phyloP scores from a whole-genome alignment of 2,797 vertebrate species.

The Macrochelys suwanniensis region DNA sequence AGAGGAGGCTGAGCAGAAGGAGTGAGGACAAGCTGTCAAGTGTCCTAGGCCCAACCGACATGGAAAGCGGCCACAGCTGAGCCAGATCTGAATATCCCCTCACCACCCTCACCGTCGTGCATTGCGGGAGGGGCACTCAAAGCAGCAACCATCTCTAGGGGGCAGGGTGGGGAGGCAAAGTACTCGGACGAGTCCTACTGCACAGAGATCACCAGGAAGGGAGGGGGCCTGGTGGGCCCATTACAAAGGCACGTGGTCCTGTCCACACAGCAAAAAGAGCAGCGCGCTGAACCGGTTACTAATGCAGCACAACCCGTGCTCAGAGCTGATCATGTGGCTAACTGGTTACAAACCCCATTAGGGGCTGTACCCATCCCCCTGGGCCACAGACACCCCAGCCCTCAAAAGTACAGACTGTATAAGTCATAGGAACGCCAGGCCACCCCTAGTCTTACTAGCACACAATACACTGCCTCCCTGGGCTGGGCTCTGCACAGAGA shows the following conservation, averaged over 20 bases:
- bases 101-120: accelerated
- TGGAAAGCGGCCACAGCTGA: background rate
- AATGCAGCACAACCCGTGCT: background rate
- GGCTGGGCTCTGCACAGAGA: background rate
- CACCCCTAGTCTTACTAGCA: background rate
- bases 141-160: background rate
- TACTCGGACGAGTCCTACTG: background rate
- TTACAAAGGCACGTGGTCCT: background rate
- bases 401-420: background rate
- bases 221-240: background rate
- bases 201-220: background rate
- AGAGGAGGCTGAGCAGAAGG: background rate
- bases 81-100: too few relatives aligned
- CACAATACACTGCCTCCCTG: background rate
- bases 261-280: background rate
- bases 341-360: background rate
- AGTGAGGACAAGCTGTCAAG: accelerated
- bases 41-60: background rate
- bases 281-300: background rate
- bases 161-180: background rate
- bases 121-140: background rate
- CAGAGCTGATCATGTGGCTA: background rate
- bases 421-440: background rate
- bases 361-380: background rate
- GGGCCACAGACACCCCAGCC: background rate